A percentile compares a stretch with the other conserved stretches of the same genome.
Conservation (phyloP, 2,113 vertebrate species). For the Tapirus terrestris region DNA sequence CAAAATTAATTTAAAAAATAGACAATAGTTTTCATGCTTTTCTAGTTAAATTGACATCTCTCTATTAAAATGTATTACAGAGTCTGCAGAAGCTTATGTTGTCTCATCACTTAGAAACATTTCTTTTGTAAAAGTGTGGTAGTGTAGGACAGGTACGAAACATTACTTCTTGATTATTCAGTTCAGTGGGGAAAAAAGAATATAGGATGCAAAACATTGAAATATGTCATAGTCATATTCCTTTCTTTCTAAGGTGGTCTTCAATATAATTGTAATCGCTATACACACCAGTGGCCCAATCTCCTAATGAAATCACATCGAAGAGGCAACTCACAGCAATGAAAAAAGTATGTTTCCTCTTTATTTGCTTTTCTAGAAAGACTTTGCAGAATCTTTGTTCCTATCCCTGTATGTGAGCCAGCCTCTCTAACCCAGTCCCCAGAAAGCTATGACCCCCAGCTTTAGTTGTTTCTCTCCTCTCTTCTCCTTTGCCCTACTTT, state of each 20-base stretch:
- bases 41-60: neutral
- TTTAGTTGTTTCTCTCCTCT: neutral
- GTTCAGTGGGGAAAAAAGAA: neutral
- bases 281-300: neutral
- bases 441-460: neutral
- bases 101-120: neutral
- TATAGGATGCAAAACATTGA: neutral
- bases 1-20: constrained; percentile 22
- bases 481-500: neutral
- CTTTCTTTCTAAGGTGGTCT: neutral
- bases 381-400: neutral
- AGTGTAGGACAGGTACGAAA: neutral
- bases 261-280: neutral
- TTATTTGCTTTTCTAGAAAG: neutral
- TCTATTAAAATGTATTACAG: constrained; percentile 17
- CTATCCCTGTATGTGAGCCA: neutral
- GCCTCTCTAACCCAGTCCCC: neutral
- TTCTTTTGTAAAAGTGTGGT: neutral
- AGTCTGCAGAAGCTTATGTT: neutral
- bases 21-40: neutral
- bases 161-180: neutral
- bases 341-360: neutral
- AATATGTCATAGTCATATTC: neutral
- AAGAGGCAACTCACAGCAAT: neutral
- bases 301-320: constrained; percentile 11